Base-by-base conservation (phyloP, 2,797 vertebrate genomes). In the Falco biarmicus region DNA sequence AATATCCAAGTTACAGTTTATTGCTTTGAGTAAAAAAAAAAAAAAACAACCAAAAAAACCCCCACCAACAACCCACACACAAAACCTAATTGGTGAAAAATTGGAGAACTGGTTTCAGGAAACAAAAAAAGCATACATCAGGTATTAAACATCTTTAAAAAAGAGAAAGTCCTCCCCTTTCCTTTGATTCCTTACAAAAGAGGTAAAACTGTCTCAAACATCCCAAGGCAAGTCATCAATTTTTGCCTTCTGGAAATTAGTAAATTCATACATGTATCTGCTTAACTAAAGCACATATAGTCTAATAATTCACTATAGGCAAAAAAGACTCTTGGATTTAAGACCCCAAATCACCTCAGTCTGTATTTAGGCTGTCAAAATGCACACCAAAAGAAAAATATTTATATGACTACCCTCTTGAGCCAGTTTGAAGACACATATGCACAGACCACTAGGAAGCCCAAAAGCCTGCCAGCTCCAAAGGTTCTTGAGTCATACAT, bases 391-490 rank as follows among this genome's bases (percentile, higher is more conserved):
- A 0, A 31, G 10, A 39, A 92, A 65, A 94, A 84, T 57, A 63
- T 22, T 80, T 68, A 15, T 14, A 34, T 2, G 7, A 25, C 10
- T 83, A 41, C 29, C 20, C 47, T 4, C 24, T 26, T 13, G 2
- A 53, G 65, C 21, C 74, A 25, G 28, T 37, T 39, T 84, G 81
- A 88, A 59, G 78, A 82, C 75, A 70, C 94, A 87, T 79, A 94
- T 91, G 93, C 70, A 66, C 81, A 69, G 60, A 51, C 4, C 91
- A 73, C 37, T 45, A 59, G 89, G 95, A 85, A 50, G 57, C 43
- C 51, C 32, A 54, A 54, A 56, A 79, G 4, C 5, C 65, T 94
- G 87, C 75, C 93, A 95, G 3, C 43, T 74, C 81, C 75, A 60
- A 32, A 50, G 61, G 75, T 54, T 60, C 77, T 96, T 75, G 57